phyloP scores from a whole-genome alignment of 2,113 vertebrate genomes.

The Alectura lathami region DNA sequence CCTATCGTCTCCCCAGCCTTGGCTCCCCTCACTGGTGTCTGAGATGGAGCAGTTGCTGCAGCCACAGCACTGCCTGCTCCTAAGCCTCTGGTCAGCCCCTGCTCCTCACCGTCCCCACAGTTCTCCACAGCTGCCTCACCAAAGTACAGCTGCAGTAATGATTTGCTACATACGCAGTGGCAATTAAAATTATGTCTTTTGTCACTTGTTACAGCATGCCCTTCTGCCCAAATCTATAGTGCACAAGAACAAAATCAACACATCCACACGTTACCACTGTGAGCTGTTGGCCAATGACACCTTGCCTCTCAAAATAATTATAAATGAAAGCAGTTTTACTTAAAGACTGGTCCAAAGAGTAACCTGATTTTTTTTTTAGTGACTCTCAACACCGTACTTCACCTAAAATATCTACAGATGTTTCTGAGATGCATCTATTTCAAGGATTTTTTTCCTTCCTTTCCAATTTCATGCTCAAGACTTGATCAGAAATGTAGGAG shows the following conservation, averaged over 20 bases:
- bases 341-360: neutral
- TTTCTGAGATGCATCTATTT: neutral
- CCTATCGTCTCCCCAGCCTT: neutral
- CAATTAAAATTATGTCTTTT: neutral
- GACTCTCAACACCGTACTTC: neutral
- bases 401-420: neutral
- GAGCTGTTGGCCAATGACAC: neutral
- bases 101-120: neutral
- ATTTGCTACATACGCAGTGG: neutral
- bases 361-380: neutral
- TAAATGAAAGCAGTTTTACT: neutral
- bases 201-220: neutral
- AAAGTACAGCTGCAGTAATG: neutral
- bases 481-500: neutral
- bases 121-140: neutral
- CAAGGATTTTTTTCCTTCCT: neutral
- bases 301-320: neutral
- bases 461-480: neutral
- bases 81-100: neutral
- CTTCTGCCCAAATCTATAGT: neutral
- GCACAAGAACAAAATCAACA: neutral
- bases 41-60: rapidly evolving
- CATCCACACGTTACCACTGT: neutral
- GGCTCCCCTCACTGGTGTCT: neutral
- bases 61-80: neutral